Evolutionary conservation across 2,888 invertebrate genomes (phyloP).

Genomic region (Pollenia amentaria): DNA sequence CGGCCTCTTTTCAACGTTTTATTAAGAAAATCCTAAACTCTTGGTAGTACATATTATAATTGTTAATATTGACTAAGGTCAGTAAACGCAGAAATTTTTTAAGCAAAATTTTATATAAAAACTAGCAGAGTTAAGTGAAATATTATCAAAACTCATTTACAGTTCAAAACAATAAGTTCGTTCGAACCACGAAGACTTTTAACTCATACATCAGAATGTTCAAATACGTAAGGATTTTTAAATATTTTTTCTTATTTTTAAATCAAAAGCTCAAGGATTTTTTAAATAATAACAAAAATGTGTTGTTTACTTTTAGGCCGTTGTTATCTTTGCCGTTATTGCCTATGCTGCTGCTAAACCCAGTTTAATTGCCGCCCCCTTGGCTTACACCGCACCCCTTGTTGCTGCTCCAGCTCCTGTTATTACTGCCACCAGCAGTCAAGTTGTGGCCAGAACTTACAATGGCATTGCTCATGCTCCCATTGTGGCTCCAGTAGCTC

Average conservation of each 20-base stretch:
- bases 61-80: slow-evolving; percentile 62
- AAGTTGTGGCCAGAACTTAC: slow-evolving; percentile 75
- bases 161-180: slow-evolving; percentile 59
- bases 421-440: slow-evolving; percentile 74
- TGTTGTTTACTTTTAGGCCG: slow-evolving; percentile 72
- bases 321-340: slow-evolving; percentile 77
- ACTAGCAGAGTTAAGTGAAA: slow-evolving; percentile 21
- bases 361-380: slow-evolving; percentile 72
- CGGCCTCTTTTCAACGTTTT: neutral
- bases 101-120: slow-evolving; percentile 55
- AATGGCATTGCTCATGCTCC: slow-evolving; percentile 82
- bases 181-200: neutral
- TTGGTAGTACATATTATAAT: slow-evolving; percentile 8
- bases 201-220: slow-evolving; percentile 65
- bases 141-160: slow-evolving; percentile 58
- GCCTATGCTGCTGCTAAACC: slow-evolving; percentile 78
- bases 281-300: neutral
- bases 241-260: neutral
- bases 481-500: slow-evolving; percentile 82
- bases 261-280: slow-evolving; percentile 18
- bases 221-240: slow-evolving; percentile 68
- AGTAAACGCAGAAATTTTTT: slow-evolving; percentile 18
- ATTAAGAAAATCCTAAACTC: slow-evolving; percentile 33
- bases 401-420: slow-evolving; percentile 74
- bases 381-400: slow-evolving; percentile 75